phyloP scores from a whole-genome alignment of 2,113 vertebrate species.

The human region GRCh38 chr3:41396001-41396500 shows the following conservation, averaged over 20 bases:
- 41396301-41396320: neutral
- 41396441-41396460: neutral
- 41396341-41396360: neutral
- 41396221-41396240: neutral
- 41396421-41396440: neutral
- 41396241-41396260: accelerated
- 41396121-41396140: neutral
- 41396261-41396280: accelerated
- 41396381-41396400: neutral
- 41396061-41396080: neutral
- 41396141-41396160: neutral
- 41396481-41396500: neutral
- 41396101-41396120: neutral
- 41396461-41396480: too few species aligned
- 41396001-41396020: neutral
- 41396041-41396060: neutral
- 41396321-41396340: neutral
- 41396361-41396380: neutral
- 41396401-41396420: neutral
- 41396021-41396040: neutral
- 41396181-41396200: neutral
- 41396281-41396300: accelerated
- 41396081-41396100: neutral
- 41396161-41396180: neutral
- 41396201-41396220: neutral